These are phyloP conservation scores for Microtus californicus DNA, from an alignment of 2,797 vertebrate species.

Conservation along the genomic window DNA sequence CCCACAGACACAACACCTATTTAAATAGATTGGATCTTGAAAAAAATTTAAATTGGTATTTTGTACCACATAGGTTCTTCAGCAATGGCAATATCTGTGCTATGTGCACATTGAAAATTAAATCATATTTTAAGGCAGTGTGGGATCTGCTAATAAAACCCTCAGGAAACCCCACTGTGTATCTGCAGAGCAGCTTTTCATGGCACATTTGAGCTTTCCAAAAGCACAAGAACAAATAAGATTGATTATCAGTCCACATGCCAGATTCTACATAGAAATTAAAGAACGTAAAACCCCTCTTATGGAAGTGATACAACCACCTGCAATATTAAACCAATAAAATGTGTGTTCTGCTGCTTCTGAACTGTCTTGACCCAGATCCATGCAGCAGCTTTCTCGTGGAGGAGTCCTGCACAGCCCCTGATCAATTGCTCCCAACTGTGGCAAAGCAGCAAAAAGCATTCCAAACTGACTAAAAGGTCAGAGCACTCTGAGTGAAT, in stretches of 20 bases:
- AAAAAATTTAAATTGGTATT: slow-evolving; percentile 73
- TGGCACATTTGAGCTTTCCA: slow-evolving; percentile 72
- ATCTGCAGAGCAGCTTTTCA: slow-evolving; percentile 71
- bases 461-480: slow-evolving; percentile 75
- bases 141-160: slow-evolving; percentile 61
- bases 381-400: slow-evolving; percentile 51
- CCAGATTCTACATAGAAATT: slow-evolving; percentile 77
- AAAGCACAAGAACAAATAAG: slow-evolving; percentile 77
- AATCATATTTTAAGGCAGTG: slow-evolving; percentile 72
- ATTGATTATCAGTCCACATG: slow-evolving; percentile 81
- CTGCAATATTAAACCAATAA: slow-evolving; percentile 78
- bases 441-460: slow-evolving; percentile 69
- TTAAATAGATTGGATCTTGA: slow-evolving; percentile 76
- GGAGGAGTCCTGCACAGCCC: background rate
- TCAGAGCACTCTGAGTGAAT: slow-evolving; percentile 73
- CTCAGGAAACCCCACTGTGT: slow-evolving; percentile 65
- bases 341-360: slow-evolving; percentile 64
- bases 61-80: slow-evolving; percentile 77
- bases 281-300: slow-evolving; percentile 78
- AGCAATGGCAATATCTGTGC: slow-evolving; percentile 65
- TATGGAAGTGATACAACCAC: slow-evolving; percentile 75
- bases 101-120: slow-evolving; percentile 77
- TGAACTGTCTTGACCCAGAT: slow-evolving; percentile 72
- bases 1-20: slow-evolving; percentile 75
- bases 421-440: slow-evolving; percentile 68